Base-by-base conservation (phyloP, 2,797 vertebrate genomes). In the Anguilla pacifica region DNA sequence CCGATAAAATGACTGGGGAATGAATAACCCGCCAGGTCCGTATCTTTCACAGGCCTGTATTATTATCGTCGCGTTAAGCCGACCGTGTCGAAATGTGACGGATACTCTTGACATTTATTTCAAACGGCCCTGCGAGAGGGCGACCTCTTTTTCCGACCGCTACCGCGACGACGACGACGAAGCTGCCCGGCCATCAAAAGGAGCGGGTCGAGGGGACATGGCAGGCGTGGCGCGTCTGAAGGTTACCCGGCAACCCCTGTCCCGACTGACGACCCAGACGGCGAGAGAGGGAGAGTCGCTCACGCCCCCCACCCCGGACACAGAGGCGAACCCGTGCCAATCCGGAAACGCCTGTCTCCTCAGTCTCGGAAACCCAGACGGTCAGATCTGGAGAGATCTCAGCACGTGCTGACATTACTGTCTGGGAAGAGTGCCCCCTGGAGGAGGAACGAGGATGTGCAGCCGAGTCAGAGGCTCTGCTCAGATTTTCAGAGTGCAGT, bases 61-160 rank as follows among this genome's bases (percentile, higher is more conserved):
- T 11, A 7, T 22, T 13, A 28, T 5, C 22, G 3, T 15, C 5
- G 55, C 22, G 81, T 59, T 57, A 5, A 57, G 2, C 55, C 19
- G 55, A 59, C 83, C 51, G 55, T 4, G 53, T n/a, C 2, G 51
- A 31, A 84, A 84, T 10, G 13, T 84, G 83, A 84, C 22, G 6
- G 31, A 84, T 59, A 59, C 6, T 59, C 83, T 9, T 84, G 83
- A 84, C 83, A 84, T 84, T 84, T 22, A 84, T 57, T 84, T 84
- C n/a, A 31, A 59, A 59, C 28, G n/a, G 35, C 28, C 31, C n/a
- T 39, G 2, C 46, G n/a, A 3, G 51, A 1, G 22, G 6, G 6
- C n/a, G 77, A 81, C 77, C 39, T 79, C 35, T 19, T 79, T 39
- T 0, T 1, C 59, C 15, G 35, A 19, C 74, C 74, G 31, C 6